Conservation (phyloP, 2,797 vertebrate species). For the Adelosebastes latens region DNA sequence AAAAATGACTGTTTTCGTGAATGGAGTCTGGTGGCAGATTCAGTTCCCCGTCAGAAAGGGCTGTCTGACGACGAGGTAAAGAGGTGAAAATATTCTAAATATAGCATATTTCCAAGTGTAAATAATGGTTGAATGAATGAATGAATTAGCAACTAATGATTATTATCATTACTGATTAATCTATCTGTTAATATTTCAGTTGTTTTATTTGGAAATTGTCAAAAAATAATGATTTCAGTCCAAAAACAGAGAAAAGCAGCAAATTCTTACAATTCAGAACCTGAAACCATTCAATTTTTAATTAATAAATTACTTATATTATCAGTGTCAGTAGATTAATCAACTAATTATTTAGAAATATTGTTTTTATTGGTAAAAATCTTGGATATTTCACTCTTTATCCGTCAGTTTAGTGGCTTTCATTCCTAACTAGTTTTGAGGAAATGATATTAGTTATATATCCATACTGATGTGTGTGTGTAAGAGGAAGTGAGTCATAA, state of each 20-base stretch:
- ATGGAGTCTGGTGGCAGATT: too few species aligned
- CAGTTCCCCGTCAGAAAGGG: too few species aligned
- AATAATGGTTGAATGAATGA: background rate
- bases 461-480: background rate
- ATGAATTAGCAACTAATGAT: background rate
- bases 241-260: background rate
- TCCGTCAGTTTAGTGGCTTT: rapidly evolving
- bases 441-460: background rate
- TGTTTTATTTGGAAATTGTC: background rate
- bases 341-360: background rate
- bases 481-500: background rate
- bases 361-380: background rate
- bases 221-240: background rate
- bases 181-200: background rate
- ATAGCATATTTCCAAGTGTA: too few species aligned
- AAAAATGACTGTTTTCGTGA: too few species aligned
- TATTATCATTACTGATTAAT: background rate
- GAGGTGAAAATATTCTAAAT: too few species aligned
- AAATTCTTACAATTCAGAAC: background rate
- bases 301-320: background rate
- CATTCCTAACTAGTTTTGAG: too few species aligned
- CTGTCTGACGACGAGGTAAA: too few species aligned
- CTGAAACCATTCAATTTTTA: background rate
- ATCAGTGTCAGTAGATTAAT: too few species aligned
- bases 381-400: background rate